A percentile compares a stretch with the other conserved stretches of the same genome.
Conservation (phyloP, 2,888 invertebrate species). For the Tipula unca region DNA sequence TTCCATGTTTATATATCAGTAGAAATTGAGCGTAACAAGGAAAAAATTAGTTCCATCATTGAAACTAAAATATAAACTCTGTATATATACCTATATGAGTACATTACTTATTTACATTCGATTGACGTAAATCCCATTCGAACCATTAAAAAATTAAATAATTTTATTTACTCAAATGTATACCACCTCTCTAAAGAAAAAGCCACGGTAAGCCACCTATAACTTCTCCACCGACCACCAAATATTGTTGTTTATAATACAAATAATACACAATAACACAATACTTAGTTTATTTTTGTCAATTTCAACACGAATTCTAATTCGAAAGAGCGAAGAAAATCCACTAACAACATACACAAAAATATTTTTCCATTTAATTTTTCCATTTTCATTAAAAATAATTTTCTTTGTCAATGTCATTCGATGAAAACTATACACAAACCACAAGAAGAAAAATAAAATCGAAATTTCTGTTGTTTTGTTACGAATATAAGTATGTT, state of each 20-base stretch:
- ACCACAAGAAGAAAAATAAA: neutral
- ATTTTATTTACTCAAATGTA: neutral
- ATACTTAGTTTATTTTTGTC: neutral
- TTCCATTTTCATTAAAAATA: neutral
- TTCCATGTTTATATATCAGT: too few relatives aligned
- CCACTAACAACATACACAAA: neutral
- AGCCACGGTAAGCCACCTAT: neutral
- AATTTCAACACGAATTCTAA: neutral
- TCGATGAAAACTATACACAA: neutral
- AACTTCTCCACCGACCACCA: neutral
- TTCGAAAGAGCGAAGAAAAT: neutral
- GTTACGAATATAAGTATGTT: too few relatives aligned
- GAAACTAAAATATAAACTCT: neutral
- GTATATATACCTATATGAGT: neutral
- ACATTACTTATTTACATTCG: neutral
- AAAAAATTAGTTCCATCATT: too few relatives aligned
- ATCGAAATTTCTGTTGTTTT: neutral
- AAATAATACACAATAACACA: neutral
- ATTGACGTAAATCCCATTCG: neutral
- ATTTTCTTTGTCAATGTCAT: constrained; percentile 8
- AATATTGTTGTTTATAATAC: neutral
- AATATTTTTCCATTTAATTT: neutral
- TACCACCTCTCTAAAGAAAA: neutral
- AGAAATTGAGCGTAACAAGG: too few relatives aligned
- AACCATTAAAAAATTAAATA: neutral